Evolutionary conservation across 2,113 vertebrate species (phyloP), one percentile per base, ranked within the genome.

Genomic region (Corynorhinus townsendii): DNA sequence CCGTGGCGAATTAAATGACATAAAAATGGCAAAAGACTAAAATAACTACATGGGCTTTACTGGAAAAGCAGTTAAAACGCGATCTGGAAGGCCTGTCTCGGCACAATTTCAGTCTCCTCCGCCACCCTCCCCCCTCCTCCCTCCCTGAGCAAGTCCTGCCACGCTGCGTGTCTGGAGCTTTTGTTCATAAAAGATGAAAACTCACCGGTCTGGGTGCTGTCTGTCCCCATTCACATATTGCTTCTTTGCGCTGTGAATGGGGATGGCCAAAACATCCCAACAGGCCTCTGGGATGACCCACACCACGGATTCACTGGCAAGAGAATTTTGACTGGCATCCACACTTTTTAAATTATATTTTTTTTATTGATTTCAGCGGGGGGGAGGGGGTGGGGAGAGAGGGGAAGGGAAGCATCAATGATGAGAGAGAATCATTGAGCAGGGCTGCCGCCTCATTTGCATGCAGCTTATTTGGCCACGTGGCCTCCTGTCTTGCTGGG

Each of bases 401-500:
- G 22, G 17, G 49, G 17, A 4, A 26, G 56, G 4, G 56, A 28
- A 28, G 11, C 10, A 11, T 62, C 56, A 62, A 26, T 62, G 56
- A 4, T 62, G 56, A 28, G 56, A 28, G 56, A 26, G 24, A 62
- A 11, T 1, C 56, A 62, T 26, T 62, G 56, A 62, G 28, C 24
- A 26, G 56, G 56, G 56, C 56, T 62, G 56, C 56, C 4, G 24
- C 56, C 24, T 95, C 96, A 94, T 90, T 93, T 97, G 94, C 12
- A 88, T 15, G 72, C 94, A 98, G 91, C 98, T 96, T 96, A 52
- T 98, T 97, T 95, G 97, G 94, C 93, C 71, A 97, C 86, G 95
- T 86, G 95, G 95, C 95, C 97, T 98, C 93, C 96, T 97, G 97
- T 93, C 97, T 96, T 94, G 89, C 83, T 94, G 94, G 85, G 94